phyloP scores from a whole-genome alignment of 2,888 invertebrate species.

The Rugalucina vietnamica region DNA sequence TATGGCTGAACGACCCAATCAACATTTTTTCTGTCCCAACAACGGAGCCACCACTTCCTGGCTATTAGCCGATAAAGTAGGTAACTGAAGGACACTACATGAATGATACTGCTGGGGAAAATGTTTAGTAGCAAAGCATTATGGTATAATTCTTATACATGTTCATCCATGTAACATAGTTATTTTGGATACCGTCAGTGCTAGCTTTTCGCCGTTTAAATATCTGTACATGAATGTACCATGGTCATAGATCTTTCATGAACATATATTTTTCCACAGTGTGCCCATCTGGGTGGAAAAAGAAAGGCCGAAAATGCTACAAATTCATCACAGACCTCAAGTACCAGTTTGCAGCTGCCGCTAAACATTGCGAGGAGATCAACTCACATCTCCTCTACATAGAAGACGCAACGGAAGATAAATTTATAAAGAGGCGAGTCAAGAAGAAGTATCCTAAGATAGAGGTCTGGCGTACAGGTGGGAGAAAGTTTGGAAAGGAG shows the following conservation, averaged over 20 bases:
- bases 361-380: constrained; percentile 81
- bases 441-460: constrained; percentile 62
- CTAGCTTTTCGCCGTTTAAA: no score
- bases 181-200: neutral
- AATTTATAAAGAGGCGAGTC: constrained; percentile 85
- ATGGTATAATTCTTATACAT: no score
- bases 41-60: no score
- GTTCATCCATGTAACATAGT: neutral
- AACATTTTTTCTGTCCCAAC: no score
- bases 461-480: constrained; percentile 73
- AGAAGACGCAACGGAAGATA: constrained; percentile 85
- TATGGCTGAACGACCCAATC: no score
- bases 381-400: constrained; percentile 85
- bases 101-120: no score
- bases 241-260: no score
- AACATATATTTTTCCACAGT: constrained; percentile 59
- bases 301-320: constrained; percentile 86
- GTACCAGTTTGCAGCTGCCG: constrained; percentile 74
- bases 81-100: no score
- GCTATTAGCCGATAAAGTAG: no score
- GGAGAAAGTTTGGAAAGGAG: constrained; percentile 61
- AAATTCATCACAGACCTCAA: constrained; percentile 82
- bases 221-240: no score
- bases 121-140: no score
- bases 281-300: constrained; percentile 85